Conservation (phyloP, 2,888 invertebrate genomes). For the Drosophila neutralis region DNA sequence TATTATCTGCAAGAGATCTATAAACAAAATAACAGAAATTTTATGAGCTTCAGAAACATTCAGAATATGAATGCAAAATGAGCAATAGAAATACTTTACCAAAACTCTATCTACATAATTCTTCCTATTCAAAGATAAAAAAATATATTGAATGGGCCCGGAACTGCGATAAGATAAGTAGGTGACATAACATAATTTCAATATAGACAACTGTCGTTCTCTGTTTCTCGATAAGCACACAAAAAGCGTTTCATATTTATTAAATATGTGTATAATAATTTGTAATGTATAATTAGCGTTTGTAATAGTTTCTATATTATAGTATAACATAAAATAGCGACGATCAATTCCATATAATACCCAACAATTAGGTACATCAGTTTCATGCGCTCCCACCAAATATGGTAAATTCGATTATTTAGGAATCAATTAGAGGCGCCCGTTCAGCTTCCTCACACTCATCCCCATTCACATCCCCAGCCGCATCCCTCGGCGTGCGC, state of each 20-base stretch:
- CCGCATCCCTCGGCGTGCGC: conserved; percentile 5
- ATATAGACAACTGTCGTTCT: not conserved
- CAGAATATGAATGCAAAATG: not conserved
- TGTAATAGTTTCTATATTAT: conserved; percentile 24
- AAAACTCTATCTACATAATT: not conserved
- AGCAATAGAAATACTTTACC: not conserved
- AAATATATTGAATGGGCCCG: not conserved
- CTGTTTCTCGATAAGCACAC: conserved; percentile 13
- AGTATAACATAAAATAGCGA: conserved; percentile 36
- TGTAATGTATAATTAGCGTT: conserved; percentile 30
- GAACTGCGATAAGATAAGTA: not conserved
- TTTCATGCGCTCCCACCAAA: conserved; percentile 41
- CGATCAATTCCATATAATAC: conserved; percentile 60
- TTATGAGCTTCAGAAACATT: not conserved
- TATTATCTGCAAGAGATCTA: too few relatives aligned
- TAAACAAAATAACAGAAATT: too few relatives aligned
- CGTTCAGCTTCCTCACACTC: conserved; percentile 35
- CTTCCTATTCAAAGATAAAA: not conserved
- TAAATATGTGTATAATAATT: conserved; percentile 41
- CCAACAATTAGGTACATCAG: conserved; percentile 67
- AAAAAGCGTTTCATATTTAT: conserved; percentile 33
- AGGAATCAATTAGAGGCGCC: conserved; percentile 60
- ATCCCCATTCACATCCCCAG: not conserved
- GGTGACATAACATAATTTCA: not conserved
- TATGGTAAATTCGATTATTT: conserved; percentile 38